Evolutionary conservation across 1,140 invertebrate species (phyloP), one percentile per base, ranked within the genome.

Genomic region (Caenorhabditis latens): DNA sequence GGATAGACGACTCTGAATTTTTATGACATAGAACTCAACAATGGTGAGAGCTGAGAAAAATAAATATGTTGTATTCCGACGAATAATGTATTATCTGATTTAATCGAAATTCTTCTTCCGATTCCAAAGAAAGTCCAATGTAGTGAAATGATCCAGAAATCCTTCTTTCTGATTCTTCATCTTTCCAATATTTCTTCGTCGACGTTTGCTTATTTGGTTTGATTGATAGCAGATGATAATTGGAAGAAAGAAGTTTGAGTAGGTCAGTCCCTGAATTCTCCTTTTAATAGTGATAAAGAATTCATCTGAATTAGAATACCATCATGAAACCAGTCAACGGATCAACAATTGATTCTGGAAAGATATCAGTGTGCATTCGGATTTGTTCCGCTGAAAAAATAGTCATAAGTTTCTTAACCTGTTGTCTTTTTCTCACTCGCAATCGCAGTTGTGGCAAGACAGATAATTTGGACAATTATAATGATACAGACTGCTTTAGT

Each of bases 401-500:
- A 40, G 7, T 71, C 16, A 8, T 19, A 9, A 40, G 7, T 40
- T 65, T 65, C 32, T 32, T 40, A 11, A 40, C 8, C 0, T 32
- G 1, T 9, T 32, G 8, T 24, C 5, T 8, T 32, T 40, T 43
- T 32, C 42, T 46, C 8, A 71, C 65, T 24, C 16, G 14, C 19
- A 19, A 42, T 19, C 4, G 65, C 21, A 46, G 65, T 71, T 14
- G 42, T 19, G 7, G 46, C 40, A n/a, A 79, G 46, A 50, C 43
- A 79, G 6, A n/a, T 14, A 50, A 50, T 24, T 32, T 79, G 71
- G 53, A 46, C 14, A 9, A 42, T 4, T 32, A 48, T 50, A 2
- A 79, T 79, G 24, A 48, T 79, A 24, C 71, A 79, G 11, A 79
- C 21, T 4, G 71, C 71, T 50, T 53, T 79, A 3, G 71, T 79